phyloP scores from a whole-genome alignment of 1,140 invertebrate species.

The Leptinotarsa defecta region DNA sequence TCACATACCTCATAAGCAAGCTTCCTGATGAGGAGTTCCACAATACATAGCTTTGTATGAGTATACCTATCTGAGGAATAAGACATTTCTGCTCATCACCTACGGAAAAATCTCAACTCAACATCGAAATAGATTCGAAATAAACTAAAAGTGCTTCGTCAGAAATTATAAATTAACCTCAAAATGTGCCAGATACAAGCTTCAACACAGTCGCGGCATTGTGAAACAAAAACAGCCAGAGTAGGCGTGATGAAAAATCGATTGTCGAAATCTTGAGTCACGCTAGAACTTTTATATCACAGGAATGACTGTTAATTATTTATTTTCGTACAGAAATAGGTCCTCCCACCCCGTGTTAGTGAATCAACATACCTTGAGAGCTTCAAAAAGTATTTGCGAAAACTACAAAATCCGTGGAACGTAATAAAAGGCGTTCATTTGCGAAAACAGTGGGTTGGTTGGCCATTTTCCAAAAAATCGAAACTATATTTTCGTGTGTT shows the following conservation, averaged over 20 bases:
- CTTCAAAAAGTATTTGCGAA: not conserved
- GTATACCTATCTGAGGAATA: no score
- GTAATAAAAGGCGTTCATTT: not conserved
- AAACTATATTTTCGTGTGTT: slow-evolving; percentile 9
- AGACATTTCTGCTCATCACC: no score
- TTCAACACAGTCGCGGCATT: not conserved
- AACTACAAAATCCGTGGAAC: not conserved
- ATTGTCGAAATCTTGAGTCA: not conserved
- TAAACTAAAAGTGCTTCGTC: no score
- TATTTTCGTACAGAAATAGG: not conserved
- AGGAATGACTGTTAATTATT: not conserved
- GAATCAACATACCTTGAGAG: not conserved
- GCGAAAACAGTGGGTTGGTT: not conserved
- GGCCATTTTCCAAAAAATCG: slow-evolving; percentile 7
- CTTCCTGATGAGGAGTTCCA: no score
- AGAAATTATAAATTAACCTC: no score
- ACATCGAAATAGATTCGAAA: no score
- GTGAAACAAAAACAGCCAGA: not conserved
- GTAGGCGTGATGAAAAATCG: not conserved
- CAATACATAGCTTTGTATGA: no score
- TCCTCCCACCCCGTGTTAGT: not conserved
- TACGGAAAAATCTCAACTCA: no score
- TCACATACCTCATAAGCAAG: no score
- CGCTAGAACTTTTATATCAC: not conserved
- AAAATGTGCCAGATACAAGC: no score